These are phyloP conservation scores for Phainopepla nitens DNA, from an alignment of 2,113 vertebrate genomes.

Conservation along the genomic window DNA sequence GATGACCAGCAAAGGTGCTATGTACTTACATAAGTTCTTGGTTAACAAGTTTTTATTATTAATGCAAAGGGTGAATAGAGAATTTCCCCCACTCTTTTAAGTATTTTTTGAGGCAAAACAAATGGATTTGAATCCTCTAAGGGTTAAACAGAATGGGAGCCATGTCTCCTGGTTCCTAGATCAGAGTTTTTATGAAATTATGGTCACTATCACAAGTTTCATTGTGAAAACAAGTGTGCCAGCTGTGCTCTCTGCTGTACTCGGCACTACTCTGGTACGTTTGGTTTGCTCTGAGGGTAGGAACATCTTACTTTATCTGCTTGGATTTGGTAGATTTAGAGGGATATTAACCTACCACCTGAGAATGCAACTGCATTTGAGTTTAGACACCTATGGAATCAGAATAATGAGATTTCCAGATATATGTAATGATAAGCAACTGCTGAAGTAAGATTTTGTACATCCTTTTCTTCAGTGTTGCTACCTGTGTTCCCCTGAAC, in stretches of 20 bases:
- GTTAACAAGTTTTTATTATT: not conserved
- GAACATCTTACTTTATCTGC: not conserved
- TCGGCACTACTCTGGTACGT: not conserved
- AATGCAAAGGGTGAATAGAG: not conserved
- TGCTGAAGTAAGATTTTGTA: slow-evolving; percentile 24
- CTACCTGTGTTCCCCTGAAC: slow-evolving; percentile 1
- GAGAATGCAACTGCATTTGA: not conserved
- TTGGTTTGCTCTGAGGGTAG: not conserved
- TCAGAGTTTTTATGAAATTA: not conserved
- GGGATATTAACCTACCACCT: not conserved
- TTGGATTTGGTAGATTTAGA: not conserved
- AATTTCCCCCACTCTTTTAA: not conserved
- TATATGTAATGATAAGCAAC: not conserved
- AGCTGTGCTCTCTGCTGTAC: not conserved
- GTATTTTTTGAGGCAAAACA: not conserved
- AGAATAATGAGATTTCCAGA: slow-evolving; percentile 7
- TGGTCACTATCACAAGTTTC: not conserved
- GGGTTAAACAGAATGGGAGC: not conserved
- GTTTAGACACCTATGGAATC: not conserved
- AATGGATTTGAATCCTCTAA: not conserved
- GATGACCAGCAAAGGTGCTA: not conserved
- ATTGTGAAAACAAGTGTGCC: not conserved
- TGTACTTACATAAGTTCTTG: not conserved
- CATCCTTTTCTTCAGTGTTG: not conserved
- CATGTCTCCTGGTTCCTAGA: not conserved